Evolutionary conservation across 2,797 vertebrate species (phyloP).

Genomic region (Chaetophractus vellerosus): DNA sequence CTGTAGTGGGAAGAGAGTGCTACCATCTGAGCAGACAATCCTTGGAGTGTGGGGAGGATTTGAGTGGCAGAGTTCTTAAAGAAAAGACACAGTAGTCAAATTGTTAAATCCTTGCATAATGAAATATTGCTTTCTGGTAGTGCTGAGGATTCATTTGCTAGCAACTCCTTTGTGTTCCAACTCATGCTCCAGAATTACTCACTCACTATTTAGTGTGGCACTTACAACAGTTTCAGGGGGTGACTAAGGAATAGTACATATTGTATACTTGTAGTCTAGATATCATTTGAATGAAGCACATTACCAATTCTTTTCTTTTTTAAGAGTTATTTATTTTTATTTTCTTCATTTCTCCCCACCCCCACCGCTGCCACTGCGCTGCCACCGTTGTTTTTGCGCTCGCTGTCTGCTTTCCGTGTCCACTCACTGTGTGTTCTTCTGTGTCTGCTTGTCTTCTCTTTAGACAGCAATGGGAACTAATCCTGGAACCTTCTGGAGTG

Average conservation of each 20-base stretch:
- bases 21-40: no score
- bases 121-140: neutral
- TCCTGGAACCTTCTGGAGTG: no score
- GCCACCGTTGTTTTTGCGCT: no score
- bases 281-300: neutral
- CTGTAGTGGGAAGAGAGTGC: no score
- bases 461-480: no score
- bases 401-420: no score
- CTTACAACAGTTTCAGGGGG: neutral
- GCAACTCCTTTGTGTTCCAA: neutral
- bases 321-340: no score
- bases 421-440: no score
- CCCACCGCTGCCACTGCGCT: no score
- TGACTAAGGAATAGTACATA: neutral
- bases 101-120: conserved; percentile 4
- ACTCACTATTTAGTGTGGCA: neutral
- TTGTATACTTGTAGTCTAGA: neutral
- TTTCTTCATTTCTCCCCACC: no score
- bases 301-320: neutral
- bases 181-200: neutral
- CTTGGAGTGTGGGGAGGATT: no score
- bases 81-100: neutral
- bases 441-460: no score
- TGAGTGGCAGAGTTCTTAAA: neutral
- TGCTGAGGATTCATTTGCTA: neutral